Evolutionary conservation across 2,113 vertebrate genomes (phyloP).

Genomic region (Eclectus roratus): DNA sequence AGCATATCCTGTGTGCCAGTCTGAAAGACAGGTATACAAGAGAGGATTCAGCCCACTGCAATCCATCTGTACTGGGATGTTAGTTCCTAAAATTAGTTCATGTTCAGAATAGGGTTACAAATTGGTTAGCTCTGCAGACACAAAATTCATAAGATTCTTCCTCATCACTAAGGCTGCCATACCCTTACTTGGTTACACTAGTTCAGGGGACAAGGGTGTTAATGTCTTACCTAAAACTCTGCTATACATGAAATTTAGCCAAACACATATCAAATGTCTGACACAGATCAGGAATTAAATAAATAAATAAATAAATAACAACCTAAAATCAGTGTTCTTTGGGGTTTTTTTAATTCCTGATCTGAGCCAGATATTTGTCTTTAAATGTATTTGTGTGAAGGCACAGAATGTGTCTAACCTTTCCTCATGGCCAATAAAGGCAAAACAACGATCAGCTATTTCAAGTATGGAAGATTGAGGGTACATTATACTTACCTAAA

Average conservation of each 20-base stretch:
- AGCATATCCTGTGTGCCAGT: not conserved
- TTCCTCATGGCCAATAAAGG: not conserved
- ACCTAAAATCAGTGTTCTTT: too few species aligned
- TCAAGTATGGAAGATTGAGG: not conserved
- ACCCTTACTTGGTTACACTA: not conserved
- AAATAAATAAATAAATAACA: not conserved
- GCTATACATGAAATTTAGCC: not conserved
- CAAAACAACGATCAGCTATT: rapidly evolving
- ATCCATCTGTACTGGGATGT: not conserved
- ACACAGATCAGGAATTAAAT: not conserved
- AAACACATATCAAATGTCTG: not conserved
- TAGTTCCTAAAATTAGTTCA: slow-evolving; percentile 2
- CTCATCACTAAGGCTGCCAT: not conserved
- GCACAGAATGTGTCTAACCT: not conserved
- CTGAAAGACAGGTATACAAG: not conserved
- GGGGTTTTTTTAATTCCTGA: not conserved
- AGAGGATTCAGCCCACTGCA: not conserved
- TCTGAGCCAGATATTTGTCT: not conserved
- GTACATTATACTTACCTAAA: not conserved
- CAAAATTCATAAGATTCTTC: not conserved
- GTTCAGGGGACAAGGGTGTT: not conserved
- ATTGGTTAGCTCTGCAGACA: not conserved
- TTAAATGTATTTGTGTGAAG: not conserved
- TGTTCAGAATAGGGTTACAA: not conserved
- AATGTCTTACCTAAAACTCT: not conserved